These are phyloP conservation scores for Gallinago solitaria DNA, from an alignment of 2,797 vertebrate species.

Conservation along the genomic window DNA sequence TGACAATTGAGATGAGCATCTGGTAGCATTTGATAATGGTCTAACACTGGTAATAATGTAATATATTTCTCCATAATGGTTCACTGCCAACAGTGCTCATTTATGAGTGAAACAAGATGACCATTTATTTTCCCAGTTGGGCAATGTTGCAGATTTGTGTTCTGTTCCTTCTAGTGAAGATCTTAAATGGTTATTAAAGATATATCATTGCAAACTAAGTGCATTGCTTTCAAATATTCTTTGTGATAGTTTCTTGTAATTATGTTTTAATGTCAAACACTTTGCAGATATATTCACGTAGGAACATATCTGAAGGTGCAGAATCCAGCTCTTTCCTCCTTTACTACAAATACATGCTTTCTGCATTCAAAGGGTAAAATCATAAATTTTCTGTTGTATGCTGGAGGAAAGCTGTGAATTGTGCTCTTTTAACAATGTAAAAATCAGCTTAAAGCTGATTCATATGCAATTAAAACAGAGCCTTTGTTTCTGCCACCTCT, in stretches of 20 bases:
- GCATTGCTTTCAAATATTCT: neutral
- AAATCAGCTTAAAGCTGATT: conserved; percentile 24
- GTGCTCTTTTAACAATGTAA: conserved; percentile 14
- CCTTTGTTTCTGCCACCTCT: conserved; percentile 10
- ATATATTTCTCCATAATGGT: conserved; percentile 36
- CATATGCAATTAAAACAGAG: conserved; percentile 13
- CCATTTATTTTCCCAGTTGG: conserved; percentile 51
- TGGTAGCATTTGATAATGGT: conserved; percentile 64
- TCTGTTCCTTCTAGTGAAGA: conserved; percentile 24
- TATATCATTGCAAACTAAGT: conserved; percentile 16
- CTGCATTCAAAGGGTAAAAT: neutral
- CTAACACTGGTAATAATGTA: conserved; percentile 37
- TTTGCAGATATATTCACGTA: neutral
- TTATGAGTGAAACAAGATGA: conserved; percentile 55
- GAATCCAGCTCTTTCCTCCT: neutral
- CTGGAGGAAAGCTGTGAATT: neutral
- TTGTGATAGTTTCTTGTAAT: conserved; percentile 10
- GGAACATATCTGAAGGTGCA: neutral
- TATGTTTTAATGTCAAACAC: conserved; percentile 6
- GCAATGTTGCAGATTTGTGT: conserved; percentile 40
- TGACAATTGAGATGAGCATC: conserved; percentile 51
- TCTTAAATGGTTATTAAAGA: conserved; percentile 15
- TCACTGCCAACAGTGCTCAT: conserved; percentile 9
- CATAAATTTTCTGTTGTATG: neutral
- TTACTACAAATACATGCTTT: neutral